Evolutionary conservation across 2,797 vertebrate genomes (phyloP).

Genomic region (Hoplostethus mediterraneus): DNA sequence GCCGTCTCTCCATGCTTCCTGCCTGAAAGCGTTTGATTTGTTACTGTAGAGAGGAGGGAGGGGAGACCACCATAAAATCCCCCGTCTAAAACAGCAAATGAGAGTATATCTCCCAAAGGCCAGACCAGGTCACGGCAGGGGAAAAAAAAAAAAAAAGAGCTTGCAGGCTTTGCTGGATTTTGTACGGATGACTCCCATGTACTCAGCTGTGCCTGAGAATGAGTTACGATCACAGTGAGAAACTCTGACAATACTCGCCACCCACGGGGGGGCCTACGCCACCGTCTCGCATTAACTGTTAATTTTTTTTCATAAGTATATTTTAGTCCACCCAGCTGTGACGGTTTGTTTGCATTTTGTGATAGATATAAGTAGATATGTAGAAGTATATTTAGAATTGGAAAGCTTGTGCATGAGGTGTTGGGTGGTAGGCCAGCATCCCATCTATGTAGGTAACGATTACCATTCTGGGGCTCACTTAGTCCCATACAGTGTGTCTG

Average conservation of each 20-base stretch:
- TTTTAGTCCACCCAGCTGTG: constrained; percentile 1
- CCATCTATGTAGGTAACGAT: too few relatives aligned
- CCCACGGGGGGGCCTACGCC: constrained; percentile 58
- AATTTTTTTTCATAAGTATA: constrained; percentile 3
- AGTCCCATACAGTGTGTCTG: too few relatives aligned
- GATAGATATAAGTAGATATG: neutral
- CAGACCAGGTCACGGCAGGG: constrained; percentile 63
- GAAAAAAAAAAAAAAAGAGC: constrained; percentile 32
- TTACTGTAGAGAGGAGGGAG: constrained; percentile 45
- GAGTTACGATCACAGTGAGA: constrained; percentile 70
- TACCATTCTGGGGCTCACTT: too few relatives aligned
- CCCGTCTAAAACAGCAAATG: constrained; percentile 46
- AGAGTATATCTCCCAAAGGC: constrained; percentile 62
- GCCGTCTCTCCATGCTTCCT: constrained; percentile 23
- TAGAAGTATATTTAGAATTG: neutral
- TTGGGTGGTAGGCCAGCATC: too few relatives aligned
- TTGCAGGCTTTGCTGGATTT: constrained; percentile 69
- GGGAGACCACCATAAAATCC: constrained; percentile 36
- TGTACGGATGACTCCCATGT: constrained; percentile 69
- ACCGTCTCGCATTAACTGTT: constrained; percentile 4
- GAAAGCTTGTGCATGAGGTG: neutral
- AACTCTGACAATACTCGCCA: constrained; percentile 52
- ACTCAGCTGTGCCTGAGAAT: constrained; percentile 78
- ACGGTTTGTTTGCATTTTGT: constrained; percentile 24
- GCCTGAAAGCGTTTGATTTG: constrained; percentile 52